phyloP scores from a whole-genome alignment of 2,888 invertebrate species.

The Nephrotoma appendiculata region DNA sequence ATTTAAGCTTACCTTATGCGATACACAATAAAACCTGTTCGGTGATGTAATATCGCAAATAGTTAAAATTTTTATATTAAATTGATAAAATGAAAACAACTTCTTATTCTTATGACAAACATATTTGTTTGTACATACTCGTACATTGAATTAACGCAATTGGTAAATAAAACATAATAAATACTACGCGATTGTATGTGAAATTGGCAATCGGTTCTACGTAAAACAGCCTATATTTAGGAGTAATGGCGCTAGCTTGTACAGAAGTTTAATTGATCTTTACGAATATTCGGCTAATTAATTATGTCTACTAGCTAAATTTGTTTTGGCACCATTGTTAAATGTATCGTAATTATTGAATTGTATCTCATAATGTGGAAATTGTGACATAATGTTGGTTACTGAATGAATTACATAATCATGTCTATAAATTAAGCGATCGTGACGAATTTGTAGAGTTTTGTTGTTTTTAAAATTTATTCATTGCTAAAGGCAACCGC shows the following conservation, averaged over 20 bases:
- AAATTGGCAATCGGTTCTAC: background rate
- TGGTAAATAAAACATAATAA: background rate
- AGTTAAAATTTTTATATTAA: background rate
- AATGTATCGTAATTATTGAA: background rate
- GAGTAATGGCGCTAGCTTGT: background rate
- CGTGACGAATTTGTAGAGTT: background rate
- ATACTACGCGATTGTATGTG: background rate
- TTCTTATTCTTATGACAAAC: background rate
- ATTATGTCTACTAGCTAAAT: background rate
- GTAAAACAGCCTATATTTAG: background rate
- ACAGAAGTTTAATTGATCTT: background rate
- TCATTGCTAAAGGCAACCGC: background rate
- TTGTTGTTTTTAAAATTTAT: background rate
- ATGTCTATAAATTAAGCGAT: background rate
- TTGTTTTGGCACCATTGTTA: background rate
- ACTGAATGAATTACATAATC: background rate
- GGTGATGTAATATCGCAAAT: background rate
- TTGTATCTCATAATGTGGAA: background rate
- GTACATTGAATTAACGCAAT: background rate
- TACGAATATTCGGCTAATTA: background rate
- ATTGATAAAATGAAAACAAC: background rate
- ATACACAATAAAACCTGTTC: background rate
- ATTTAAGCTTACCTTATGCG: background rate
- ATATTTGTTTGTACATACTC: background rate
- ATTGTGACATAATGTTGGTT: background rate